Base-by-base conservation (phyloP, 1,140 invertebrate species). In the Solen grandis region DNA sequence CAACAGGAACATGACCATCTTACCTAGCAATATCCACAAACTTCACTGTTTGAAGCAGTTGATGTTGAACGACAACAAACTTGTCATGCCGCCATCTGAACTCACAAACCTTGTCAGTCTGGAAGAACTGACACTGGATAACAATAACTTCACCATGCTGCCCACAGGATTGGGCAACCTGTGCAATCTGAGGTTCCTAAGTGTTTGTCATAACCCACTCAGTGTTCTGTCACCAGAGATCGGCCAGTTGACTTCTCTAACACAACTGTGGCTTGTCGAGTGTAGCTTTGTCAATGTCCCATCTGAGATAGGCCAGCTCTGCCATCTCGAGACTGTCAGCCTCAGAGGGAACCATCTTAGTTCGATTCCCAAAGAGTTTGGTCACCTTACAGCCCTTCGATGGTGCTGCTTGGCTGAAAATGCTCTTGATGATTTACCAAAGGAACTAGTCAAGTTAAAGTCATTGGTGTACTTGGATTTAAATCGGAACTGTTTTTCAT, bases 391-490 rank as follows among this genome's bases (percentile, higher is more conserved):
- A 35, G 84, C 82, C 25, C 70, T 92, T 14, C 70, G 81, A 27
- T 92, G 91, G 91, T 77, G 90, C 31, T 87, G 87, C 65, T 62
- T 91, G 10, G 86, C 87, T 16, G 86, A 90, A n/a, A 92, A 92
- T 83, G 35, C 63, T 52, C 70, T 92, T n/a, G 59, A 80, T 22
- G 69, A 79, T 14, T 74, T 92, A 50, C 88, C 91, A 8, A 35
- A 78, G 31, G 66, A 84, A 35, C 82, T 91, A 29, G 80, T 76
- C n/a, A 75, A 83, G 25, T 68, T 92, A 14, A 57, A 63, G 59
- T 75, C 69, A 27, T 79, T 92, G 63, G 68, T 79, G 55, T 89
- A 90, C 84, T 73, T 92, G 5, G 88, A 89, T 85, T 65, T 91
- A 13, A 88, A 88, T 77, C 63, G 79, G 25, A 92, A 92, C 80